Conservation (phyloP, 1,140 invertebrate species). For the Cyrtorhinus lividipennis region DNA sequence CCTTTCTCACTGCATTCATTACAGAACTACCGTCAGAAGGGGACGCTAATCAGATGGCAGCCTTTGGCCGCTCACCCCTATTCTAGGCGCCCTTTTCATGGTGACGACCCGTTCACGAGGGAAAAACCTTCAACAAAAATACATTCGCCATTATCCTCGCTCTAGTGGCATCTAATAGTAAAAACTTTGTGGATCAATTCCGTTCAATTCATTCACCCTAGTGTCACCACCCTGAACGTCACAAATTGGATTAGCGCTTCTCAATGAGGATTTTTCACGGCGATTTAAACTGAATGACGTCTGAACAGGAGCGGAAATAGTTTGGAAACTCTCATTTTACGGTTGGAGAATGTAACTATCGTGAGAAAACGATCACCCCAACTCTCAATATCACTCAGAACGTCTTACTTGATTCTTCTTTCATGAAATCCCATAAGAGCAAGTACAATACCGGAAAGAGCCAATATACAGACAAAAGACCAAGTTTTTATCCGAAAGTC, state of each 20-base stretch:
- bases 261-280: neutral
- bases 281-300: too few species aligned
- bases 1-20: slow-evolving; percentile 13
- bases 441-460: too few species aligned
- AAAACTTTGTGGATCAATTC: neutral
- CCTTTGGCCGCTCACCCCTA: neutral
- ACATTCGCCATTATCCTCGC: neutral
- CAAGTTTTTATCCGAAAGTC: too few species aligned
- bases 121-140: neutral
- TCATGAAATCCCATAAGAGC: too few species aligned
- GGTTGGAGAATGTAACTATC: too few species aligned
- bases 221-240: neutral
- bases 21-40: neutral
- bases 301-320: too few species aligned
- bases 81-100: neutral
- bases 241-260: neutral
- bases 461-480: too few species aligned
- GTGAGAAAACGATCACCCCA: too few species aligned
- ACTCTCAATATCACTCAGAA: too few species aligned
- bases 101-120: neutral
- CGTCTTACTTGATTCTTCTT: too few species aligned
- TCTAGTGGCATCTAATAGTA: neutral
- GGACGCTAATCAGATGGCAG: neutral
- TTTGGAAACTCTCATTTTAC: too few species aligned
- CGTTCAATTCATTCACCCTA: neutral